Conservation (phyloP, 1,140 invertebrate species). For the Pentalonia nigronervosa region DNA sequence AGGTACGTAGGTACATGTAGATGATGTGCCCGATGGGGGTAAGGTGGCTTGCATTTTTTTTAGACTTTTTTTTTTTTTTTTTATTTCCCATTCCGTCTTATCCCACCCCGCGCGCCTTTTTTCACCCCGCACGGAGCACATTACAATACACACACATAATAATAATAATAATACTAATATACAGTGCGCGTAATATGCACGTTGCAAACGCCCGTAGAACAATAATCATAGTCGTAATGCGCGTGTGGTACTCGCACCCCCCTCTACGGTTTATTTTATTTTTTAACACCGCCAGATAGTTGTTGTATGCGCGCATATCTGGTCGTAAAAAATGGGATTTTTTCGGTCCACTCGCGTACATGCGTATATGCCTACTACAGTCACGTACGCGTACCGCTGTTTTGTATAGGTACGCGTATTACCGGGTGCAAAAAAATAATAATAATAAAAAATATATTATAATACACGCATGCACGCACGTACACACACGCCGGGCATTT, state of each 20-base stretch:
- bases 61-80: neutral
- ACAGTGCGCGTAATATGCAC: neutral
- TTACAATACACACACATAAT: neutral
- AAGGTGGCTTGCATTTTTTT: conserved; percentile 20
- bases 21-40: neutral
- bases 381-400: conserved; percentile 29
- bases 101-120: neutral
- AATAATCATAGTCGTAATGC: conserved; percentile 18
- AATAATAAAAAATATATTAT: conserved; percentile 25
- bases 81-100: conserved; percentile 29
- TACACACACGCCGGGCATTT: conserved; percentile 5
- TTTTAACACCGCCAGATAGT: neutral
- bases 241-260: neutral
- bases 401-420: neutral
- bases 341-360: conserved; percentile 54
- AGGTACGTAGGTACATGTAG: neutral
- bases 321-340: conserved; percentile 46
- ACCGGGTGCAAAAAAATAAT: conserved; percentile 52
- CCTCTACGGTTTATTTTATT: neutral
- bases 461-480: neutral
- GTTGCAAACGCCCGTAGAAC: neutral
- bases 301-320: neutral
- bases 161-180: conserved; percentile 28
- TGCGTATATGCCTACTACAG: neutral
- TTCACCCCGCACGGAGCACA: conserved; percentile 17